phyloP scores from a whole-genome alignment of 2,797 vertebrate genomes.

The Fundulus diaphanus region DNA sequence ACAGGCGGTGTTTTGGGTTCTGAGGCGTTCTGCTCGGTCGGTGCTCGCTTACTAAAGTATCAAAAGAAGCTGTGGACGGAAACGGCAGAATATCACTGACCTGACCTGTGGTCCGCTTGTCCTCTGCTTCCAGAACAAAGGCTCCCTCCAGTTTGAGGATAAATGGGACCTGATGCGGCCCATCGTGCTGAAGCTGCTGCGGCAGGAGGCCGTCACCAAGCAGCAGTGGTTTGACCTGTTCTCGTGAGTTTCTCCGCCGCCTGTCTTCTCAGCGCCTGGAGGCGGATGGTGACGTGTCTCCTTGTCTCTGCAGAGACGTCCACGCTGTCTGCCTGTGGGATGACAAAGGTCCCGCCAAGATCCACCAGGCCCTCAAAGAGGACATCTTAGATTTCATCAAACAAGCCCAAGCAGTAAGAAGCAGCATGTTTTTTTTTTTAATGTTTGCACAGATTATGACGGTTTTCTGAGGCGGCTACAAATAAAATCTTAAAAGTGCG shows the following conservation, averaged over 20 bases:
- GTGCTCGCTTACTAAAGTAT: not conserved
- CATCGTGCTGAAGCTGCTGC: conserved; percentile 96
- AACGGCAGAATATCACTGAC: not conserved
- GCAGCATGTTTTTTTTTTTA: not conserved
- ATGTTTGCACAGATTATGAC: no score
- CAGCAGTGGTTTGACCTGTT: conserved; percentile 99
- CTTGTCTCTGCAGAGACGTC: conserved; percentile 86
- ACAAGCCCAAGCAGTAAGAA: conserved; percentile 94
- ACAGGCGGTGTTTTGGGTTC: not conserved
- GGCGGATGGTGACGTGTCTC: not conserved
- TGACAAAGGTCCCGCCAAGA: conserved; percentile 99
- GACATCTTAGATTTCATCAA: conserved; percentile 99
- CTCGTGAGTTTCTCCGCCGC: conserved; percentile 87
- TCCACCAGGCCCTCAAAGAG: conserved; percentile 98
- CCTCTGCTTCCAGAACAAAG: conserved; percentile 89
- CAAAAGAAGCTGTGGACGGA: no score
- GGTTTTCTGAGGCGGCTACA: no score
- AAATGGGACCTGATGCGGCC: conserved; percentile 99
- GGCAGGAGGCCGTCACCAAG: conserved; percentile 97
- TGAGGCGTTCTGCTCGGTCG: no score
- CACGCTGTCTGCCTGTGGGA: conserved; percentile 99
- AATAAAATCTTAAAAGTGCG: no score
- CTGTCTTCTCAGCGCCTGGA: not conserved
- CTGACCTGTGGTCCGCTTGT: not conserved
- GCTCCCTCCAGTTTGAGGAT: conserved; percentile 98